Percentiles rank a stretch among this genome's conserved stretches.
Evolutionary conservation across 92 coral and sea anemone species (phyloP).

Genomic region (Palythoa heliodiscus): DNA sequence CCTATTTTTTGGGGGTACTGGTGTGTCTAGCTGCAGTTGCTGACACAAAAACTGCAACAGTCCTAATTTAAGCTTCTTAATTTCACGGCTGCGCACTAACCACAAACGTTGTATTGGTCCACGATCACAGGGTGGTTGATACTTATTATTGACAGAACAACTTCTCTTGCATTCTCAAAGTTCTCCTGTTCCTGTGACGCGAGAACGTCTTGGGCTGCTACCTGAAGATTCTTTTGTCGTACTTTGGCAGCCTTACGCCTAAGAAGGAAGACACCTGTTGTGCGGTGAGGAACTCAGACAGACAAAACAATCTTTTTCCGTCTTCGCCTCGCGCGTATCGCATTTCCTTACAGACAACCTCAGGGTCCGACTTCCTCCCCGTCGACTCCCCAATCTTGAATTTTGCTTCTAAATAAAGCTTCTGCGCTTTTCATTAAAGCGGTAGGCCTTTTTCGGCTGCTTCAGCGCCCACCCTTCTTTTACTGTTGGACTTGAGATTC

Average conservation of each 20-base stretch:
- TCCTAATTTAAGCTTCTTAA: neutral
- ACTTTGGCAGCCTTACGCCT: conserved; percentile 6
- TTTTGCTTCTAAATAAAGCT: neutral
- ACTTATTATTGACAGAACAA: neutral
- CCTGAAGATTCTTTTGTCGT: neutral
- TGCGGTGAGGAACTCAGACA: conserved; percentile 1
- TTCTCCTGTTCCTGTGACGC: conserved; percentile 18
- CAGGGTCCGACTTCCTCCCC: conserved; percentile 1
- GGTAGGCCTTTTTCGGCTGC: neutral
- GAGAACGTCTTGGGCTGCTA: neutral
- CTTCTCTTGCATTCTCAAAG: conserved; percentile 12
- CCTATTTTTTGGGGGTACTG: neutral
- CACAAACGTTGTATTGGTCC: neutral
- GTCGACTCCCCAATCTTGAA: conserved; percentile 5
- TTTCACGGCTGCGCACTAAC: neutral
- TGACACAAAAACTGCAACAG: neutral
- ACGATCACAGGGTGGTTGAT: neutral
- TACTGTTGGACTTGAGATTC: neutral
- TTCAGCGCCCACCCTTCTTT: conserved; percentile 19
- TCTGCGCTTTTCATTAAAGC: conserved; percentile 16
- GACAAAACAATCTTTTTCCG: conserved; percentile 13
- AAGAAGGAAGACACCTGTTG: conserved; percentile 16
- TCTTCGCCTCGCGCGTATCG: neutral
- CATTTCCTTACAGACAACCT: neutral
- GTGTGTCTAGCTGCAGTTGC: neutral